Evolutionary conservation across 37 sponge, comb jelly and placozoan species (phyloP).

Genomic region (Ephydatia muelleri): DNA sequence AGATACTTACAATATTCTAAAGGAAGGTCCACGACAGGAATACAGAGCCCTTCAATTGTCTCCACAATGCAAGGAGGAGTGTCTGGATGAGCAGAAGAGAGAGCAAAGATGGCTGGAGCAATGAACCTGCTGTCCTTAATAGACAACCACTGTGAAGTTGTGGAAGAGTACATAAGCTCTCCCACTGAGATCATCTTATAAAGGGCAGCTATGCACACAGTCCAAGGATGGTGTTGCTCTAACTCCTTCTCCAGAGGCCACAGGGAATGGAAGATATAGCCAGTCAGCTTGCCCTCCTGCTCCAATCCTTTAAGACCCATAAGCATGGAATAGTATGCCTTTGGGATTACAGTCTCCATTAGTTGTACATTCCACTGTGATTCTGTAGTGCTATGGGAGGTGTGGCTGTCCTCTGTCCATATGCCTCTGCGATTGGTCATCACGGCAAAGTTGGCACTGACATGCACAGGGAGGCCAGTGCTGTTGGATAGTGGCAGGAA

Average conservation of each 20-base stretch:
- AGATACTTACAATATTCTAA: background rate
- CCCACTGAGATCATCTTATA: background rate
- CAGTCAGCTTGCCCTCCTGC: background rate
- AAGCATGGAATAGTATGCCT: conserved; percentile 14
- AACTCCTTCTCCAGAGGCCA: conserved; percentile 42
- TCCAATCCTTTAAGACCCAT: conserved; percentile 4
- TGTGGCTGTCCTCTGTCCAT: conserved; percentile 6
- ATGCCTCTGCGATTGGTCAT: conserved; percentile 41
- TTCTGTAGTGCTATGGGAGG: background rate
- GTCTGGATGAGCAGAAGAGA: background rate
- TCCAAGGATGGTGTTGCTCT: conserved; percentile 31
- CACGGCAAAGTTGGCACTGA: conserved; percentile 42
- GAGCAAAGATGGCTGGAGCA: conserved; percentile 6
- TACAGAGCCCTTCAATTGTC: background rate
- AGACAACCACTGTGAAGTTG: conserved; percentile 10
- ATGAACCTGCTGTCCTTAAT: conserved; percentile 22
- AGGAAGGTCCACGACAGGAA: conserved; percentile 42
- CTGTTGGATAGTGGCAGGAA: conserved; percentile 8
- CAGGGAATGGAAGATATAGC: conserved; percentile 25
- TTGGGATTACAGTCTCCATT: conserved; percentile 13
- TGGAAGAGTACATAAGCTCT: conserved; percentile 25
- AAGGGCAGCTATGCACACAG: conserved; percentile 3
- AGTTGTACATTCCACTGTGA: conserved; percentile 1
- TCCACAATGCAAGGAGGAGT: conserved; percentile 17
- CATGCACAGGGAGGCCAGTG: conserved; percentile 51